phyloP scores from a whole-genome alignment of 2,113 vertebrate genomes.

The Laterallus jamaicensis region DNA sequence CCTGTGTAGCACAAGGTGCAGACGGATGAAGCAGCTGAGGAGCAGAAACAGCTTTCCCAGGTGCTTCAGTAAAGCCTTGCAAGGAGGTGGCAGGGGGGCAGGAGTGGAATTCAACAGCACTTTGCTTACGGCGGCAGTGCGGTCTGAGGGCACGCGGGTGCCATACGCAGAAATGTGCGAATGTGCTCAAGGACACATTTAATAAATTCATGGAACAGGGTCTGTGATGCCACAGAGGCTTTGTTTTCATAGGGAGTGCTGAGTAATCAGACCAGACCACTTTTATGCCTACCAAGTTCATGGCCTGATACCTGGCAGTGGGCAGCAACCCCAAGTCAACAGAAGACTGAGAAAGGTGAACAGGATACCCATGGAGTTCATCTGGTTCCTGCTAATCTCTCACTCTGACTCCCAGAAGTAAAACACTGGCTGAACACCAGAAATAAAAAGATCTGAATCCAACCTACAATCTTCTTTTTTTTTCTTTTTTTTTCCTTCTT shows the following conservation, averaged over 20 bases:
- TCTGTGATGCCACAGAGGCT: neutral
- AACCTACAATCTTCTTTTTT: neutral
- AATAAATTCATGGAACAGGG: neutral
- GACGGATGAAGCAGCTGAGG: neutral
- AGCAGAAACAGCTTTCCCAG: neutral
- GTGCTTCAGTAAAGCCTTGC: neutral
- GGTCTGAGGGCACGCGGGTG: neutral
- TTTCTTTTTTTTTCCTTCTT: no score
- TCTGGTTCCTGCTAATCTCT: neutral
- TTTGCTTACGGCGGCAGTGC: neutral
- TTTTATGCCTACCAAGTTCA: neutral
- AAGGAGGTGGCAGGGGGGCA: neutral
- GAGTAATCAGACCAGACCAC: neutral
- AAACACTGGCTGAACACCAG: neutral
- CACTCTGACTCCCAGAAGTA: neutral
- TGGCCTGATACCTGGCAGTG: neutral
- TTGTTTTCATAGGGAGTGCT: neutral
- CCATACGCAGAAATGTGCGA: neutral
- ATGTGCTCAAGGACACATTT: neutral
- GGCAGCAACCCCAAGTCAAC: neutral
- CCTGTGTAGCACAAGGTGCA: neutral
- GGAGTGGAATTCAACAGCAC: neutral
- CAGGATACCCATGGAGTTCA: neutral
- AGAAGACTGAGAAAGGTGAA: neutral
- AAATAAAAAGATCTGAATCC: neutral